Base-by-base conservation (phyloP, 2,888 invertebrate species). In the Leptinotarsa haldemani region DNA sequence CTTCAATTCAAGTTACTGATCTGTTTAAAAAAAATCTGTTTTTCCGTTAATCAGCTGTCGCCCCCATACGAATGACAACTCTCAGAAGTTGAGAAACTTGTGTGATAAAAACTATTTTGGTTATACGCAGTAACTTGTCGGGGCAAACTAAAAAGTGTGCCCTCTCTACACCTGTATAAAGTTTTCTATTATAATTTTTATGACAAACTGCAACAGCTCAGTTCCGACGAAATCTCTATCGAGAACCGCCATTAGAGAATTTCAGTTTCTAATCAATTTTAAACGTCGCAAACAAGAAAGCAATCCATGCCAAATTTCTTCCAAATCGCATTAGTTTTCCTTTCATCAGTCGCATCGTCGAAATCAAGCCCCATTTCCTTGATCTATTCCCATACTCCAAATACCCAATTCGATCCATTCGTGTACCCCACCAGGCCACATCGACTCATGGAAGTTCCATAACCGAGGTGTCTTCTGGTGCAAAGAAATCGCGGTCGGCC, bases 401-500 rank as follows among this genome's bases (percentile, higher is more conserved):
- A 61, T 61, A 61, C 61, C 61, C 40, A 40, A 61, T 61, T 61
- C 40, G 25, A 25, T 18, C 61, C 61, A 25, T 15, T 30, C n/a
- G 40, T 3, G 16, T 16, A 2, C 61, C 50, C 50, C 65, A 50
- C 48, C 65, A n/a, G 4, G 22, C 15, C 13, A 7, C 18, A 12
- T 18, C 52, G 52, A 12, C 58, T 69, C 64, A 65, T 64, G 63
- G 74, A 69, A 65, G 69, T 70, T 64, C 74, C 70, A 58, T 70
- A 74, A 68, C 76, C 18, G n/a, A 40, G 74, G 75, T 74, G 73
- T 80, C 78, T 77, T 76, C 77, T 73, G 74, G 77, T 76, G 78
- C 77, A 74, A 78, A 74, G 76, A 79, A 80, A 79, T 80, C 80
- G 68, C 56, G 78, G 77, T 75, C 79, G 80, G 78, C 79, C 80